A percentile compares a stretch with the other conserved stretches of the same genome.
Evolutionary conservation across 2,113 vertebrate species (phyloP).

Genomic region (Atlantisia rogersi): DNA sequence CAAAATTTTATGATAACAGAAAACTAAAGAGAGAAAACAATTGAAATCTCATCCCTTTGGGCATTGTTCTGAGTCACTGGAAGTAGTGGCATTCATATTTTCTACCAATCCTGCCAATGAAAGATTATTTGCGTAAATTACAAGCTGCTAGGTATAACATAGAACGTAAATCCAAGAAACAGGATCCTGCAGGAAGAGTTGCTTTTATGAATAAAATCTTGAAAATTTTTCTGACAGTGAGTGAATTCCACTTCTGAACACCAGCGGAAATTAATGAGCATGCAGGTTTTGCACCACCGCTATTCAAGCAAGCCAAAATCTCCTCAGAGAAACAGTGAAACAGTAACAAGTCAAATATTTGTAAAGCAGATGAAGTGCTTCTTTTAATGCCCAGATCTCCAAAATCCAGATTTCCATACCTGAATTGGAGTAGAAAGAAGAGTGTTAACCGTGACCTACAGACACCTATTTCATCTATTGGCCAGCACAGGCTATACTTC

Average conservation of each 20-base stretch:
- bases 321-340: not conserved
- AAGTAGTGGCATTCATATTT: conserved; percentile 1
- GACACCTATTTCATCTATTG: not conserved
- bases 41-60: not conserved
- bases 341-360: not conserved
- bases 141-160: not conserved
- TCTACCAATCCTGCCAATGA: not conserved
- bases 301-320: not conserved
- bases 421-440: not conserved
- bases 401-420: not conserved
- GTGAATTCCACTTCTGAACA: not conserved
- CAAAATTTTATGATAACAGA: not conserved
- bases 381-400: not conserved
- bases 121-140: conserved; percentile 16
- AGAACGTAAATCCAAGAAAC: not conserved
- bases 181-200: not conserved
- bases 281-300: not conserved
- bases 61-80: not conserved
- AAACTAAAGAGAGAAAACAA: not conserved
- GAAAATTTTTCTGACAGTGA: not conserved
- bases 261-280: not conserved
- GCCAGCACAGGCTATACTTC: not conserved
- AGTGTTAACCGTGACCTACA: not conserved
- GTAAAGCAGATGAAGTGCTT: not conserved
- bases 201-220: not conserved